Base-by-base conservation (phyloP, 2,113 vertebrate genomes). In the Ciconia boyciana region DNA sequence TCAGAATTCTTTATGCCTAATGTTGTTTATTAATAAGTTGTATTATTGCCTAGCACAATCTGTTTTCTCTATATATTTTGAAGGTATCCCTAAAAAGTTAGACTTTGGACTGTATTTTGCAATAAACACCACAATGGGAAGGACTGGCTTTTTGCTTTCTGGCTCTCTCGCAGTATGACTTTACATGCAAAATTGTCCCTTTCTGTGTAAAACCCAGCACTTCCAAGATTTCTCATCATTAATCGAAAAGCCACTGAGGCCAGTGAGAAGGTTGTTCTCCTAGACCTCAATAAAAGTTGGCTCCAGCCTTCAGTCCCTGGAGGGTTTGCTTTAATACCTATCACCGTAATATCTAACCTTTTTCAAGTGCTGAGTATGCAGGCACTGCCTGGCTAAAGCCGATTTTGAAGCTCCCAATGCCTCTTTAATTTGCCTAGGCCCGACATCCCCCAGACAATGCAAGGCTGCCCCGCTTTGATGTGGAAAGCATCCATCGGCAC, bases 401-500 rank as follows among this genome's bases (percentile, higher is more conserved):
- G 6, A 85, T 80, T 83, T n/a, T 39, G 77, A 72, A 89, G 74
- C 83, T 94, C 89, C 78, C 21, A 3, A 57, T n/a, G 57, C 78
- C 84, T 70, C 80, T 44, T 76, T 92, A 93, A 94, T 96, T 95
- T 76, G 74, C 89, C 76, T 7, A 16, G 13, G 41, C 91, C 61
- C 26, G 9, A 83, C 83, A 41, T 62, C 91, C 71, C 86, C 94
- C 83, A 94, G 97, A 97, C 97, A 97, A 96, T 76, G 85, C 3
- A 25, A 72, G 55, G 69, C 96, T 91, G 90, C 57, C 60, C 69
- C 0, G 57, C 97, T 98, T 98, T 98, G 97, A 97, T 97, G 96
- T 98, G 97, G 95, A 97, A 98, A 97, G 92, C 83, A 31, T 76
- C 92, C 83, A 31, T 76, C 92, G n/a, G 85, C 86, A 74, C 96